Base-by-base conservation (phyloP, 2,797 vertebrate species). In the Clamator glandarius region DNA sequence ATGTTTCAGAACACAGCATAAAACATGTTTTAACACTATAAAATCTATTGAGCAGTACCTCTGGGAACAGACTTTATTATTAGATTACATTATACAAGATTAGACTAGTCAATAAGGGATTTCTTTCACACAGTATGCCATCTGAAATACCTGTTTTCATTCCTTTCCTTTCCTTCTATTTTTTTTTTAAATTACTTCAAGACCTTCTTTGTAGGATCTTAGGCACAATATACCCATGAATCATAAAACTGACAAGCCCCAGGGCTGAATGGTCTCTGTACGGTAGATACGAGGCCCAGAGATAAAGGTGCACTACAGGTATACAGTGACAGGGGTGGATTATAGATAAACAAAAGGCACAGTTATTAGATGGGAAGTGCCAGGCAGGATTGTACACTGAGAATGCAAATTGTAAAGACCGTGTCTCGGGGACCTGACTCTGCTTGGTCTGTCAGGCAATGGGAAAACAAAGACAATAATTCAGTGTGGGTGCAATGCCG, bases 51-150 rank as follows among this genome's bases (percentile, higher is more conserved):
- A 96, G 94, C 91, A 94, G 95, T 96, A 97, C 97, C 97, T 96
- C 89, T 90, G 97, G 97, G 97, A 97, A 96, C 86, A 92, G 63
- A 57, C 90, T 95, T 97, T 97, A 92, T 97, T 97, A 98, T 98
- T 98, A 98, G 97, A 98, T 98, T 98, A 98, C 92, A 93, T 97
- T 96, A 96, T 96, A 97, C 77, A 93, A 97, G 97, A 98, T 96
- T 97, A 98, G 95, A 93, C 96, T 94, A 97, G 97, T 97, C 97
- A 97, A 97, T 97, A 97, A 98, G 95, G 95, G 89, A 95, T 96
- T 96, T 97, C 97, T 96, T 97, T 95, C 95, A 95, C 89, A 90
- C 94, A 96, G 96, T 80, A 90, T 96, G 94, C 96, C 96, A 97
- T 97, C 96, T 97, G 96, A 97, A 98, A 97, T 98, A 96, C 92